Evolutionary conservation across 2,888 invertebrate species (phyloP), one percentile per base, ranked within the genome.

Genomic region (Yponomeuta malinellus): DNA sequence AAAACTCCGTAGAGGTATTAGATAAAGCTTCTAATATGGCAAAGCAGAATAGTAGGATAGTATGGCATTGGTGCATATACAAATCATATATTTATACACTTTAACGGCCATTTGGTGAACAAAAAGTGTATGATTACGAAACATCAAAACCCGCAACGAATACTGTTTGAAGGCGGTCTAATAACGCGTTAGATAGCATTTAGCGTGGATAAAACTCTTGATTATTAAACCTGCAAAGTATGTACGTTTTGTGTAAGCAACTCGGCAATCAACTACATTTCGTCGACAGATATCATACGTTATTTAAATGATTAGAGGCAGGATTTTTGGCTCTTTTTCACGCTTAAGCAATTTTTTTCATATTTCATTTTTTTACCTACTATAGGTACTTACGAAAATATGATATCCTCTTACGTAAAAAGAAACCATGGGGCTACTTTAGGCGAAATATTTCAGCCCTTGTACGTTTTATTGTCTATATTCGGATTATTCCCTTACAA

Each of bases 401-500:
- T 59, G 12, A 15, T 59, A 59, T 59, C 52, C 6, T 67, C 37
- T 67, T 12, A 65, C 6, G 23, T 48, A 52, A 29, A 31, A 31
- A 23, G 9, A 29, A 52, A 71, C 15, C 9, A 10, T 23, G 48
- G 65, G 8, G 5, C 29, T 6, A 67, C 12, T n/a, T n/a, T 43
- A 23, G 68, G 63, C 69, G 70, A 66, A 31, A 69, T 65, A 23
- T 82, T 86, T 63, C 83, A 78, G 70, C 85, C 86, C 10, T 63
- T 84, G 1, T 84, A 83, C 52, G 52, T 81, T 1, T 66, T 80
- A 4, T 70, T 85, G 31, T 75, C 81, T 0, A 5, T 83, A 5
- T 71, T 82, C 10, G 84, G 85, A 0, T 72, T 86, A 0, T 81
- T 84, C 72, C 85, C 86, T 0, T 85, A 79, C 70, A 81, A 78